Percentiles rank a stretch among this genome's conserved stretches.
These are phyloP conservation scores for Denticeps clupeoides DNA, from an alignment of 2,797 vertebrate species.

Conservation along the genomic window DNA sequence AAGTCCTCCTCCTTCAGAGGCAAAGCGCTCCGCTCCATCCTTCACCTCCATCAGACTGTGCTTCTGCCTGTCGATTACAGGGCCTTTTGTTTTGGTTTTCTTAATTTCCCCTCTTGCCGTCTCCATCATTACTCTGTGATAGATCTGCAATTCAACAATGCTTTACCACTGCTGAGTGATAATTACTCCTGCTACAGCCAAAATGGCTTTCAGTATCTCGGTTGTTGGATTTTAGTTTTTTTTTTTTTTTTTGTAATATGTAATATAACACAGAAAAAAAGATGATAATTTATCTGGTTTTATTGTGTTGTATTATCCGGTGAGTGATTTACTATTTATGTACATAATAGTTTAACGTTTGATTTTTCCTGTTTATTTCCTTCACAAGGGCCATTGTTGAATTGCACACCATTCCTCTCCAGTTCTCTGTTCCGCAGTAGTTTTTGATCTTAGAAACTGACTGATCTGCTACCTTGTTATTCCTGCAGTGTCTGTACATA, in stretches of 20 bases:
- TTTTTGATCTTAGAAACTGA: constrained; percentile 30
- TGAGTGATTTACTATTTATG: constrained; percentile 52
- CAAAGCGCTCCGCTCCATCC: too few relatives aligned
- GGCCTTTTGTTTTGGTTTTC: too few relatives aligned
- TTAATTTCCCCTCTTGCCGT: background rate
- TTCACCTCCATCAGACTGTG: too few relatives aligned
- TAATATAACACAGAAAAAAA: constrained; percentile 42
- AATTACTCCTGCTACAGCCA: constrained; percentile 5
- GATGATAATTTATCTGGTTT: constrained; percentile 46
- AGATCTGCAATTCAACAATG: constrained; percentile 32
- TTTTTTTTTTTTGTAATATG: constrained; percentile 10
- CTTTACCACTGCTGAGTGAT: constrained; percentile 2
- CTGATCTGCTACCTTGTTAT: constrained; percentile 23
- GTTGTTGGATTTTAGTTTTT: background rate
- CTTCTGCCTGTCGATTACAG: too few relatives aligned
- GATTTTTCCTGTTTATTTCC: constrained; percentile 5
- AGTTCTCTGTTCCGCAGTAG: constrained; percentile 35
- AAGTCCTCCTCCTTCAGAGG: too few relatives aligned
- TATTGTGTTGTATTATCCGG: constrained; percentile 24
- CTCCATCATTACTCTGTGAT: background rate
- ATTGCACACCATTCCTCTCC: constrained; percentile 31
- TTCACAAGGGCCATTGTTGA: constrained; percentile 37
- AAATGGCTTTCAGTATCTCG: background rate
- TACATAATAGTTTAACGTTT: constrained; percentile 44
- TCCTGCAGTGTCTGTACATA: constrained; percentile 36